Evolutionary conservation across 2,888 invertebrate species (phyloP).

Genomic region (Morpho helenor): DNA sequence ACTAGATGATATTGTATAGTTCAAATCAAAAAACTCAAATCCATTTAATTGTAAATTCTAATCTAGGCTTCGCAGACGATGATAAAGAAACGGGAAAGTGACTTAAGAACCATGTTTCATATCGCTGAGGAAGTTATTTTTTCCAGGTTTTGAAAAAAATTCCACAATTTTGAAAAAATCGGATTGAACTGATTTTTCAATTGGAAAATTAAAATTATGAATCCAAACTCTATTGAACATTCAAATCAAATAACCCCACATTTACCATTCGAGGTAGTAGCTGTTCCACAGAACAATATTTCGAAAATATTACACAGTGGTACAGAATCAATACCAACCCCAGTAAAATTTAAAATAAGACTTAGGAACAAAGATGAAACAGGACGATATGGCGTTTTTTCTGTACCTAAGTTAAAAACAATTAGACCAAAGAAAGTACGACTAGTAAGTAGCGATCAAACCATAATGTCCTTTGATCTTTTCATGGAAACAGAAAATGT

Average conservation of each 20-base stretch:
- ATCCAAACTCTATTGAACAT: too few species aligned
- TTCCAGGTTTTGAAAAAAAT: too few species aligned
- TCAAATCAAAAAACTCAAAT: too few species aligned
- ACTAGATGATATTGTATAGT: too few species aligned
- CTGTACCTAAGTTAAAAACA: constrained; percentile 37
- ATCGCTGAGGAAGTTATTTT: too few species aligned
- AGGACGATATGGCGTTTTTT: constrained; percentile 36
- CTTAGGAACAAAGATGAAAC: constrained; percentile 49
- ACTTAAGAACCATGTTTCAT: too few species aligned
- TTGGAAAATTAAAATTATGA: too few species aligned
- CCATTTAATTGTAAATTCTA: too few species aligned
- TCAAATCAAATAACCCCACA: constrained; percentile 33
- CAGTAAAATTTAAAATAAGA: constrained; percentile 57
- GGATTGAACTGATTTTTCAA: too few species aligned
- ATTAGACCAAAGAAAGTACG: constrained; percentile 40
- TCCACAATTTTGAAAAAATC: too few species aligned
- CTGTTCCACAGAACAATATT: constrained; percentile 41
- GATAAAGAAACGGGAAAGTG: too few species aligned
- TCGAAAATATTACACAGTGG: constrained; percentile 28
- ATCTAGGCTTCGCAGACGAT: too few species aligned
- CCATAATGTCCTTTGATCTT: constrained; percentile 62
- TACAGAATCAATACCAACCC: constrained; percentile 35
- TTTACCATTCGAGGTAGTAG: constrained; percentile 56
- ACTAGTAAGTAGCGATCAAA: constrained; percentile 56
- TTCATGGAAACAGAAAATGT: constrained; percentile 46